Evolutionary conservation across 1,140 invertebrate species (phyloP), one percentile per base, ranked within the genome.

Genomic region (Belonocnema kinseyi): DNA sequence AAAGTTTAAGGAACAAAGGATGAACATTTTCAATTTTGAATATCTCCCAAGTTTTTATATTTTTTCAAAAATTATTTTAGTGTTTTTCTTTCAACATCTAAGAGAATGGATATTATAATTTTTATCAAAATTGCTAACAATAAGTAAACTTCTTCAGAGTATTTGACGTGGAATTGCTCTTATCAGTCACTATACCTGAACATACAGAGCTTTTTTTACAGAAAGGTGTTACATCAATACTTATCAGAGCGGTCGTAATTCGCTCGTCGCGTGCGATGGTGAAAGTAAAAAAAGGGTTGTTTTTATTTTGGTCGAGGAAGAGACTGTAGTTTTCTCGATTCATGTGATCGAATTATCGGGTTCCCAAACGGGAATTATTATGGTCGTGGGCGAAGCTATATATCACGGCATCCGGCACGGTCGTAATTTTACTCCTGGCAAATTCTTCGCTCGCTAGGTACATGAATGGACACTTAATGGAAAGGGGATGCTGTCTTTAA

Each of bases 391-490:
- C 26, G n/a, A 33, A 66, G 61, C 16, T 40, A 66, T 66, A 66
- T 33, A 66, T 66, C 61, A 66, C 16, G 61, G 26, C 12, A 12
- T 13, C 21, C 21, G 13, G 21, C 12, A 26, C 26, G 26, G 33
- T 66, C 61, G 61, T 66, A 66, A 66, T 66, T 66, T 66, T 33
- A 66, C 61, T 66, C 26, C 54, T 56, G 58, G 58, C 14, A 21
- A 66, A 66, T 66, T 66, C 61, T 66, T 66, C 40, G 13, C 61
- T 66, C 61, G 33, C 17, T 56, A 21, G 40, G 40, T 56, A 66
- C 61, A 66, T 66, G 61, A 66, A 66, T 66, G 61, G 61, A 46
- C 61, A 33, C 61, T 66, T 66, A 40, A 66, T 40, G 61, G 61
- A 66, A 66, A 40, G 61, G 40, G 61, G 61, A 40, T 66, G 5